These are phyloP conservation scores for Chaetodon auriga DNA, from an alignment of 2,113 vertebrate genomes.

Conservation along the genomic window DNA sequence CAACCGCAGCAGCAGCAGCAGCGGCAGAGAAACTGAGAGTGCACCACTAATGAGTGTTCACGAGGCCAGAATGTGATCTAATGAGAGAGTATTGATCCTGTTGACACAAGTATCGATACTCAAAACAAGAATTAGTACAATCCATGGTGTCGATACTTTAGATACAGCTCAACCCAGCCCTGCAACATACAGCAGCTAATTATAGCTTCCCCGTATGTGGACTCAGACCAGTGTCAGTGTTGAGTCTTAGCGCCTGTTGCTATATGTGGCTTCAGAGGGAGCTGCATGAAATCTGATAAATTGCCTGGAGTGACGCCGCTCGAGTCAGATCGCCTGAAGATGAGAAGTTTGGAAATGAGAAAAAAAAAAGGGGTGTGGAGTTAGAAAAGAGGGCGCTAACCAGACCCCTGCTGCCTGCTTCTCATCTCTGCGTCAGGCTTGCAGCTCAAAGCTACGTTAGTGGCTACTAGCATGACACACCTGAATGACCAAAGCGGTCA, in stretches of 20 bases:
- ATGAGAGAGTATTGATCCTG: background rate
- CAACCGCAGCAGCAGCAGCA: background rate
- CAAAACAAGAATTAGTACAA: background rate
- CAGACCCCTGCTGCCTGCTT: background rate
- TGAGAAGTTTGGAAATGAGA: background rate
- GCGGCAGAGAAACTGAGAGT: background rate
- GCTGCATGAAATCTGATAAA: background rate
- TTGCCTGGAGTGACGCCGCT: background rate
- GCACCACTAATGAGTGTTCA: too few relatives aligned
- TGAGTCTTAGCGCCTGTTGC: too few relatives aligned
- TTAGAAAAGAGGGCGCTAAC: background rate
- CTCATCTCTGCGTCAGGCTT: background rate
- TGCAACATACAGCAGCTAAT: too few relatives aligned
- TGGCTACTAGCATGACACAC: background rate
- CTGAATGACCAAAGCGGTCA: too few relatives aligned
- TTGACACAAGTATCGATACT: background rate
- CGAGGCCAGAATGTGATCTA: background rate
- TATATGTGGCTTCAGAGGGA: background rate
- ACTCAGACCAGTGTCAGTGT: too few relatives aligned
- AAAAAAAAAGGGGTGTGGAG: background rate
- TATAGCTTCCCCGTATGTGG: too few relatives aligned
- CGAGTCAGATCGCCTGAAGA: background rate
- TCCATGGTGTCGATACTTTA: background rate
- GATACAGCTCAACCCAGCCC: background rate
- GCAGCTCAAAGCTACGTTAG: background rate